Base-by-base conservation (phyloP, 2,888 invertebrate genomes). In the Pimpla rufipes region DNA sequence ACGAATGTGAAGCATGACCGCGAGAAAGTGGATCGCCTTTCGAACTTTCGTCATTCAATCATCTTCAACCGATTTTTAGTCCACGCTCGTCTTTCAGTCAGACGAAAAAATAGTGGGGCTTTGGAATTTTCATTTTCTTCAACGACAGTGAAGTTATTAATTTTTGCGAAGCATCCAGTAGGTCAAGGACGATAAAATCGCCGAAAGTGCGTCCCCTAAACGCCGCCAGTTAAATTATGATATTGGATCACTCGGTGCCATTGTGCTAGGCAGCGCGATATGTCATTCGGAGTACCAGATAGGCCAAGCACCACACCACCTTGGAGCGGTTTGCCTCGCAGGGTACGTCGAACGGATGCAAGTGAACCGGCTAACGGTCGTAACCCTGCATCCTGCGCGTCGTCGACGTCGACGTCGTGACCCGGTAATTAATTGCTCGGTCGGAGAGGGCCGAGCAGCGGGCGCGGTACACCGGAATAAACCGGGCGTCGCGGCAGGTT, bases 361-460 rank as follows among this genome's bases (percentile, higher is more conserved):
- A 79, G 45, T 29, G 40, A 67, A 67, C 45, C 55, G 42, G 42
- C 55, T 29, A 75, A 66, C 67, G 57, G 42, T 18, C 57, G 59
- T 37, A 42, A 16, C 55, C 45, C 68, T 37, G 11, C 57, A 47
- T 57, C 67, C 57, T 21, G 55, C 35, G 21, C 29, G 16, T 23
- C 66, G 73, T 57, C 66, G 45, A 29, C 79, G 66, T 21, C 66
- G 47, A 50, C 35, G 45, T 74, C 74, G 67, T 59, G 67, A n/a
- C 70, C 21, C 70, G 23, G 50, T 75, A 80, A 80, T 80, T 80
- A 80, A 80, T 80, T 80, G 75, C 79, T 62, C 16, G 74, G 79
- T n/a, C 59, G 42, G 57, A 40, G 52, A 55, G 21, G 29, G 29
- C 29, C 35, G 23, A 23, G 67, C 47, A 47, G 67, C 57, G 23